Percentiles rank a stretch among this genome's conserved stretches.
phyloP scores from a whole-genome alignment of 2,888 invertebrate species.

The Apotomis betuletana region DNA sequence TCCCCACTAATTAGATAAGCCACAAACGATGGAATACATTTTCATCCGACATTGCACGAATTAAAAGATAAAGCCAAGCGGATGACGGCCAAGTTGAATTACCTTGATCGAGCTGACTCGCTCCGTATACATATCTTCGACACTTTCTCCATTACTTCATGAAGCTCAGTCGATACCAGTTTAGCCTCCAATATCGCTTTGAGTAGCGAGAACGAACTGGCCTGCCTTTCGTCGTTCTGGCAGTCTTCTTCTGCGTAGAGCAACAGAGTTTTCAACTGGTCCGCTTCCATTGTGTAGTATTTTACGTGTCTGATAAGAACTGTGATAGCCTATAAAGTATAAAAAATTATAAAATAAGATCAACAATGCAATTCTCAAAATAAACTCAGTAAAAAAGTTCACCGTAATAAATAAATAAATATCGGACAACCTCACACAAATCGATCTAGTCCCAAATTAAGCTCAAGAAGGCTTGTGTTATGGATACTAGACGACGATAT shows the following conservation, averaged over 20 bases:
- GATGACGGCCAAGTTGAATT: slow-evolving; percentile 30
- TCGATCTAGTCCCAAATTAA: no score
- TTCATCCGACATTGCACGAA: no score
- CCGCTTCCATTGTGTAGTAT: slow-evolving; percentile 86
- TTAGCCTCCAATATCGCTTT: slow-evolving; percentile 92
- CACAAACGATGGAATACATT: no score
- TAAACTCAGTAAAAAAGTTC: no score
- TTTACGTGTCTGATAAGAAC: slow-evolving; percentile 91
- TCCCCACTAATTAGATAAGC: no score
- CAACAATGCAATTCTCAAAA: not conserved
- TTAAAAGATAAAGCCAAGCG: no score
- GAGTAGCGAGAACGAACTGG: slow-evolving; percentile 93
- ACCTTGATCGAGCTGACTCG: slow-evolving; percentile 84
- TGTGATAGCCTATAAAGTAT: slow-evolving; percentile 86
- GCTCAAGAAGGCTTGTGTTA: no score
- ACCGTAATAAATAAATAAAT: no score
- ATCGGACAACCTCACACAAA: no score
- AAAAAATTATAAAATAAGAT: not conserved
- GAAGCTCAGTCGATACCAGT: slow-evolving; percentile 88
- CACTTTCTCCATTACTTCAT: slow-evolving; percentile 92
- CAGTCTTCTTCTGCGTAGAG: slow-evolving; percentile 96
- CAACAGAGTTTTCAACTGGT: slow-evolving; percentile 92
- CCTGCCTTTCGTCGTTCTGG: slow-evolving; percentile 91
- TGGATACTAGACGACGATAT: no score
- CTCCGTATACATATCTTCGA: slow-evolving; percentile 90